A percentile compares a stretch with the other conserved stretches of the same genome.
Evolutionary conservation across 2,113 vertebrate genomes (phyloP).

Genomic region (Silurus glanis): DNA sequence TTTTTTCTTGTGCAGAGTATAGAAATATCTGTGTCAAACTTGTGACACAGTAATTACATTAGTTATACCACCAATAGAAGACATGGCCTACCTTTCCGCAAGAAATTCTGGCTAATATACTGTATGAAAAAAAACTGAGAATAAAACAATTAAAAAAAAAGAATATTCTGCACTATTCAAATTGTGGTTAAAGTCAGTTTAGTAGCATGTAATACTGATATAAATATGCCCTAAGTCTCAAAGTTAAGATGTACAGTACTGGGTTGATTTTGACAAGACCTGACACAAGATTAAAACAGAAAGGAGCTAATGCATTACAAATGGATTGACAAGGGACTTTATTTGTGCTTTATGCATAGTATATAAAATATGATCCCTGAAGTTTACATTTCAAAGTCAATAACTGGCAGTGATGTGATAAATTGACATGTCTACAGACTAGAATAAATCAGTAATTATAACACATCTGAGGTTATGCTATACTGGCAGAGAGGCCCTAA

Average conservation of each 20-base stretch:
- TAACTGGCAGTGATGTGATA: neutral
- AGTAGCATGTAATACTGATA: neutral
- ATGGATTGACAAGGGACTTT: neutral
- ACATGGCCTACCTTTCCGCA: slow-evolving; percentile 58
- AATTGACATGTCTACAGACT: neutral
- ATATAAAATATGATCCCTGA: neutral
- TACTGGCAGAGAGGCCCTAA: neutral
- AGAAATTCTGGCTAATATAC: slow-evolving; percentile 58
- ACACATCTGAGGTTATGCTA: neutral
- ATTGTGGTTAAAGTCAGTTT: neutral
- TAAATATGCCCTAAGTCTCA: neutral
- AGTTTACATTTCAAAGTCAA: slow-evolving; percentile 11
- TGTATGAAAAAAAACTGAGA: neutral
- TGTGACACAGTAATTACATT: slow-evolving; percentile 56
- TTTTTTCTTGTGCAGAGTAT: neutral
- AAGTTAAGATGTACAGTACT: neutral
- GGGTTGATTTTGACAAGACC: neutral
- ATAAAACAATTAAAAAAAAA: too few relatives aligned
- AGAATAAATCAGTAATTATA: neutral
- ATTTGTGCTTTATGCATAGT: neutral
- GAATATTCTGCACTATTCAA: neutral
- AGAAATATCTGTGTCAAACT: slow-evolving; percentile 50
- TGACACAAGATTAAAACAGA: neutral
- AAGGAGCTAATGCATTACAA: neutral
- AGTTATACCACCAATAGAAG: slow-evolving; percentile 61